Evolutionary conservation across 2,888 invertebrate genomes (phyloP), one percentile per base, ranked within the genome.

Genomic region (Andrena fulva): DNA sequence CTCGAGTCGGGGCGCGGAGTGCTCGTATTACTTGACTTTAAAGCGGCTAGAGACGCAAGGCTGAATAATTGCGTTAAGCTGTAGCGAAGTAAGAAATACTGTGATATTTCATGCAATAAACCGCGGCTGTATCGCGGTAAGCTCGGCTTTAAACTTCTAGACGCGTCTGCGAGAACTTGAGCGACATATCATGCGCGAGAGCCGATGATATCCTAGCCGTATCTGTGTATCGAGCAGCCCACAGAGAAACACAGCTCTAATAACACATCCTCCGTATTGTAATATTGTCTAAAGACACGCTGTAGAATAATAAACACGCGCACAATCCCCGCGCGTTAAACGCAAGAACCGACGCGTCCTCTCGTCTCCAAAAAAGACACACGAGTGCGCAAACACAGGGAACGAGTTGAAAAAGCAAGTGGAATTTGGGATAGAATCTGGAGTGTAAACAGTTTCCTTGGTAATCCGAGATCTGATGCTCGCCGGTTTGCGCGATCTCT

Each of bases 81-180:
- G 70, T 67, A 69, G 62, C 64, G 67, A 87, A 80, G 77, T 80
- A 74, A 75, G 77, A 82, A 84, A 77, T 86, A 84, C 72, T 60
- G 60, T 70, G 79, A 86, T 87, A 88, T 88, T 86, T 88, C 76
- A 77, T 80, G 86, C 73, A 88, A 86, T 87, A 80, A 88, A 79
- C 80, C 79, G 74, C 62, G 80, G 76, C 73, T 70, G 80, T 77
- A 78, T 87, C 84, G 77, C 77, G 80, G 80, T 78, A 83, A 80
- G 85, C 76, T 85, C 70, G 63, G 80, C 84, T 86, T 86, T 79
- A 88, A 87, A 86, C 75, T 87, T 87, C 54, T 52, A 50, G 67
- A 63, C 71, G 72, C 66, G 80, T 79, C 77, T 72, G 71, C 48
- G 73, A 68, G 63, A 77, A 74, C 77, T 80, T 77, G 77, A 81